Evolutionary conservation across 2,113 vertebrate species (phyloP).

Genomic region (Desmodus rotundus): DNA sequence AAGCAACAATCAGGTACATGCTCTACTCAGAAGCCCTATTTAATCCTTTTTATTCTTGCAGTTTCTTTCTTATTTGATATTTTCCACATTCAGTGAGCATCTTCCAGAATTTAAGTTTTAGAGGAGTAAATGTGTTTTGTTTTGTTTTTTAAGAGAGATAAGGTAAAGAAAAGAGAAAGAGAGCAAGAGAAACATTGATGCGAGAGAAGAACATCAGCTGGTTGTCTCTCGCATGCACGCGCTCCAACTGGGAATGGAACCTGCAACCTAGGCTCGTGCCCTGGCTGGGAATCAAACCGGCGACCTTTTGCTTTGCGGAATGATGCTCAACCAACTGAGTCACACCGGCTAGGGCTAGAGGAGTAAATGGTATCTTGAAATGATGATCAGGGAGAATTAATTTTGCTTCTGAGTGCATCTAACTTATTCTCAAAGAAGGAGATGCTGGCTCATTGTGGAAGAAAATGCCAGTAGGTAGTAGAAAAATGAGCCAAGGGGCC

Average conservation of each 20-base stretch:
- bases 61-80: not conserved
- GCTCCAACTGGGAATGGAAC: too few species aligned
- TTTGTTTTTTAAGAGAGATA: too few species aligned
- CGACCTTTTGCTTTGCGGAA: too few species aligned
- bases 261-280: too few species aligned
- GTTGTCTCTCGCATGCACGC: too few species aligned
- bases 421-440: not conserved
- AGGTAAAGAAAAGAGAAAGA: too few species aligned
- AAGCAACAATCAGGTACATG: not conserved
- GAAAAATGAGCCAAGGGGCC: not conserved
- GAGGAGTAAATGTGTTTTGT: not conserved
- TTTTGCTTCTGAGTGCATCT: not conserved
- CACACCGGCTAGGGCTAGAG: not conserved
- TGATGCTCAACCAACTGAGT: too few species aligned
- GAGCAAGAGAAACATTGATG: too few species aligned
- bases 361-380: not conserved
- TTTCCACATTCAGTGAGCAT: not conserved
- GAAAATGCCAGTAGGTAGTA: not conserved
- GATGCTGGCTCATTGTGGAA: not conserved
- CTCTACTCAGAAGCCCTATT: not conserved
- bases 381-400: not conserved
- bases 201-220: too few species aligned
- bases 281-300: too few species aligned
- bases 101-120: not conserved
- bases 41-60: not conserved